These are phyloP conservation scores for Panzeria rudis DNA, from an alignment of 2,888 invertebrate species.

Conservation along the genomic window DNA sequence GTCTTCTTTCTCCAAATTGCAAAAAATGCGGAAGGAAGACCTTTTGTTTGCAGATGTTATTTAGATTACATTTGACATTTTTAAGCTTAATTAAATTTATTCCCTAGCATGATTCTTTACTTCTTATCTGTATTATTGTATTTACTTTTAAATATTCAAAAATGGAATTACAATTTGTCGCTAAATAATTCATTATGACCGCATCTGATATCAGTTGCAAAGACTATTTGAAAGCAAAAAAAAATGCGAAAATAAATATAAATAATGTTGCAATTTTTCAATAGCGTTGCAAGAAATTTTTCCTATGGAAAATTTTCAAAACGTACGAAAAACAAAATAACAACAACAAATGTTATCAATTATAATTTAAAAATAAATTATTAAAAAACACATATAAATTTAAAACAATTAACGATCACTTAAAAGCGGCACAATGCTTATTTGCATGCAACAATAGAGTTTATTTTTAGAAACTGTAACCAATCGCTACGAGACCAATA, in stretches of 20 bases:
- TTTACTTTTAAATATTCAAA: not conserved
- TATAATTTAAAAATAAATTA: constrained; percentile 12
- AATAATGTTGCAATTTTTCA: not conserved
- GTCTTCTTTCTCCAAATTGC: no score
- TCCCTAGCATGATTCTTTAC: not conserved
- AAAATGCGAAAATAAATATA: not conserved
- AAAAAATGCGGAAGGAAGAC: not conserved
- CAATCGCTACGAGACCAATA: constrained; percentile 59
- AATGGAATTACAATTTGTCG: constrained; percentile 36
- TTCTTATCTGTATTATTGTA: not conserved
- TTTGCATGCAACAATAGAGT: constrained; percentile 32
- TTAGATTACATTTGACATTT: constrained; percentile 1
- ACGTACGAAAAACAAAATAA: constrained; percentile 33
- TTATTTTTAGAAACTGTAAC: constrained; percentile 63
- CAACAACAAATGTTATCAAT: constrained; percentile 56
- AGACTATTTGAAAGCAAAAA: constrained; percentile 12
- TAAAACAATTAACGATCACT: constrained; percentile 34
- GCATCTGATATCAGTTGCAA: constrained; percentile 28
- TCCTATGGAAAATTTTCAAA: constrained; percentile 57
- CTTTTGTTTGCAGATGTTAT: not conserved
- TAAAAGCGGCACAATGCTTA: constrained; percentile 20
- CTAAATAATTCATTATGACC: constrained; percentile 28
- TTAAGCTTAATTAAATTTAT: constrained; percentile 6
- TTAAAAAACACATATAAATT: constrained; percentile 28
- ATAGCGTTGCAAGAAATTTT: constrained; percentile 31